phyloP scores from a whole-genome alignment of 1,140 invertebrate genomes.

The Trachymyrmex cornetzi region DNA sequence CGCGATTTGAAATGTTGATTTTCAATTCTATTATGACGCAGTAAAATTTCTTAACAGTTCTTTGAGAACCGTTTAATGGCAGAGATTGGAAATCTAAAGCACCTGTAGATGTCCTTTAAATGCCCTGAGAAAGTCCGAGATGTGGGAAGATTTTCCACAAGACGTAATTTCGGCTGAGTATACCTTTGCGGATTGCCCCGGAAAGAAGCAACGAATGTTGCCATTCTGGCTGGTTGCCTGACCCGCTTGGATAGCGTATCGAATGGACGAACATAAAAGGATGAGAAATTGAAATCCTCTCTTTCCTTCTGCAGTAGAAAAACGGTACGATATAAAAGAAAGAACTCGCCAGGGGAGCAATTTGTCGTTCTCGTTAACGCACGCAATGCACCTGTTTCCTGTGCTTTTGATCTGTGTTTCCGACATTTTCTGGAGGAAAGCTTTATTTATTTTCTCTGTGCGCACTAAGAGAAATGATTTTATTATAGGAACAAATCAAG shows the following conservation, averaged over 20 bases:
- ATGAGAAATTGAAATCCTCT: conserved; percentile 72
- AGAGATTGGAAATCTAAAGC: background rate
- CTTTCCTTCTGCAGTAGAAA: background rate
- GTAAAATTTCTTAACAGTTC: background rate
- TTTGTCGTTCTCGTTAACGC: conserved; percentile 21
- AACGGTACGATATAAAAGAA: background rate
- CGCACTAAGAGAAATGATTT: too few relatives aligned
- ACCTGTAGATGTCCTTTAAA: background rate
- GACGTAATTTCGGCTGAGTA: conserved; percentile 62
- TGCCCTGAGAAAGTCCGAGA: background rate
- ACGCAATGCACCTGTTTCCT: background rate
- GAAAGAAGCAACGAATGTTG: conserved; percentile 44
- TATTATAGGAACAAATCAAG: too few relatives aligned
- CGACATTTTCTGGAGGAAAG: background rate
- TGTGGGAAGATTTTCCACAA: conserved; percentile 25
- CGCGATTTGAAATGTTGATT: background rate
- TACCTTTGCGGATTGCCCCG: conserved; percentile 26
- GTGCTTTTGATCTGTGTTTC: background rate
- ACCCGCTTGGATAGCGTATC: conserved; percentile 66
- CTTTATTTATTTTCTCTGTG: background rate
- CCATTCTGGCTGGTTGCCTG: conserved; percentile 68
- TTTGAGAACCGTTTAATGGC: background rate
- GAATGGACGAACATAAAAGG: conserved; percentile 66
- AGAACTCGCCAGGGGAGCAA: background rate
- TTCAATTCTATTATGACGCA: background rate